Percentiles rank a stretch among this genome's conserved stretches.
phyloP scores from a whole-genome alignment of 2,888 invertebrate genomes.

The Balanococcus diminutus region DNA sequence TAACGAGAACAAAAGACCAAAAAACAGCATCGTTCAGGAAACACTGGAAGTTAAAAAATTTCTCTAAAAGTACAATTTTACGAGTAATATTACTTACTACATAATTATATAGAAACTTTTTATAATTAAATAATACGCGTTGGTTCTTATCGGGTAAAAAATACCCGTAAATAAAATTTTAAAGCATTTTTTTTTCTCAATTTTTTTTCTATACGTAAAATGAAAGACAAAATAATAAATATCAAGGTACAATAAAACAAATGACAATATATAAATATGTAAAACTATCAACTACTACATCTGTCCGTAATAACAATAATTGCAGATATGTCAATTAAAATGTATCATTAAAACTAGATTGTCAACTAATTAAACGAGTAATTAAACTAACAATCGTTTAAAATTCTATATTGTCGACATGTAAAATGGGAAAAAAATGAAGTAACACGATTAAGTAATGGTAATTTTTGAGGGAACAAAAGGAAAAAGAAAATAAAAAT shows the following conservation, averaged over 20 bases:
- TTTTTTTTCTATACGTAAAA: conserved; percentile 26
- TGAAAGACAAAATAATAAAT: conserved; percentile 43
- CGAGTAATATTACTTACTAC: conserved; percentile 18
- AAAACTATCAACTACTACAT: conserved; percentile 22
- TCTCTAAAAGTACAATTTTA: not conserved
- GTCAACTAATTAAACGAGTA: conserved; percentile 30
- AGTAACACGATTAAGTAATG: conserved; percentile 36
- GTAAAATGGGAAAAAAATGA: conserved; percentile 8
- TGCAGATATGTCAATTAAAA: conserved; percentile 38
- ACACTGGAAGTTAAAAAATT: conserved; percentile 34
- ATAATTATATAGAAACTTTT: conserved; percentile 33
- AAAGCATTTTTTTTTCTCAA: conserved; percentile 30
- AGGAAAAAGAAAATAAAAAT: not conserved
- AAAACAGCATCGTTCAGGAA: conserved; percentile 40
- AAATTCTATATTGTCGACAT: conserved; percentile 39
- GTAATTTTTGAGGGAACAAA: not conserved
- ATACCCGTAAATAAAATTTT: not conserved
- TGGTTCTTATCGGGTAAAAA: conserved; percentile 29
- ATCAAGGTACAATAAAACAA: conserved; percentile 40
- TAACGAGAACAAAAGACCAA: not conserved
- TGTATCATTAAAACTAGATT: conserved; percentile 25
- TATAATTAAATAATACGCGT: conserved; percentile 1
- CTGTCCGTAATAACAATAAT: not conserved
- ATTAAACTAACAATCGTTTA: conserved; percentile 36
- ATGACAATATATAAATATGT: conserved; percentile 28